These are phyloP conservation scores for Trissolcus brochymenae DNA, from an alignment of 2,888 invertebrate species.

Conservation along the genomic window DNA sequence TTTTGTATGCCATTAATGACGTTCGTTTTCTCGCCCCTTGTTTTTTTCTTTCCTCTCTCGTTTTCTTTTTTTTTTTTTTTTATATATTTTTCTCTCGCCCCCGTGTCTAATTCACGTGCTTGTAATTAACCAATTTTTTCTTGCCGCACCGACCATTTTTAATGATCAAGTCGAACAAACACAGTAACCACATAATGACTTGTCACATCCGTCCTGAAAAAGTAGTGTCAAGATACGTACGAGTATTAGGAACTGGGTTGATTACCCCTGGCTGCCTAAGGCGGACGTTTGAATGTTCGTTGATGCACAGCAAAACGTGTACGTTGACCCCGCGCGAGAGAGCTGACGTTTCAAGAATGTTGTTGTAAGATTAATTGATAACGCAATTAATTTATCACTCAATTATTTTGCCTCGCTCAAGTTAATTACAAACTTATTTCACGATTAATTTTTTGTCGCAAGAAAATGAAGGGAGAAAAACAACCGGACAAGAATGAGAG, in stretches of 20 bases:
- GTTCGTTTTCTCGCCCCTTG: neutral
- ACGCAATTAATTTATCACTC: constrained; percentile 7
- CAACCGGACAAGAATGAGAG: too few species aligned
- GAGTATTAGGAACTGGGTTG: constrained; percentile 45
- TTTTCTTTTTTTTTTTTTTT: too few species aligned
- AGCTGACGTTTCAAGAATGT: constrained; percentile 17
- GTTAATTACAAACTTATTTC: neutral
- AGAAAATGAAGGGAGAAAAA: too few species aligned
- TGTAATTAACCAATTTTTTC: too few species aligned
- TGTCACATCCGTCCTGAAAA: constrained; percentile 24
- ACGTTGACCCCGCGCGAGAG: constrained; percentile 24
- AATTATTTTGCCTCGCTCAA: constrained; percentile 6
- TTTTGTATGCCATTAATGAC: constrained; percentile 18
- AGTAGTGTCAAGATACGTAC: constrained; percentile 46
- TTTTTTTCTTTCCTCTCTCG: neutral
- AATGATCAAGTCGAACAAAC: constrained; percentile 12
- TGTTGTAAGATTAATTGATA: constrained; percentile 16
- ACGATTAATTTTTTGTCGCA: neutral
- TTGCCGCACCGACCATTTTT: neutral
- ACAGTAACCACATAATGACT: constrained; percentile 36
- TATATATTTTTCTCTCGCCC: too few species aligned
- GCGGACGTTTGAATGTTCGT: constrained; percentile 52
- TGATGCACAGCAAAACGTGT: constrained; percentile 23
- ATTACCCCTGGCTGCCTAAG: constrained; percentile 43
- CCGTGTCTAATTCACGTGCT: too few species aligned